Evolutionary conservation across 1,140 invertebrate genomes (phyloP).

Genomic region (Dreissena polymorpha): DNA sequence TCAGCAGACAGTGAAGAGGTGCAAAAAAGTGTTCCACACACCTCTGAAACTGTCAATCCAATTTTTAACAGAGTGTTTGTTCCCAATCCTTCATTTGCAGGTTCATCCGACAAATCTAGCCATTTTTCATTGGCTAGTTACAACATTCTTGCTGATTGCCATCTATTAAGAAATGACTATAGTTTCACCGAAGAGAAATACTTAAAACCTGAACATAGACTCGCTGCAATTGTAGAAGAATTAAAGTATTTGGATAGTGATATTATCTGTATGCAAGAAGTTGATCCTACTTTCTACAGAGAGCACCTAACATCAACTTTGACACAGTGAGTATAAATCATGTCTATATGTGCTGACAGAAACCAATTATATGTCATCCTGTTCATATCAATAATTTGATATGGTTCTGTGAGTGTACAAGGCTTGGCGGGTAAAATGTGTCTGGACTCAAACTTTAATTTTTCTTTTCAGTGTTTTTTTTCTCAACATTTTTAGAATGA

Average conservation of each 20-base stretch:
- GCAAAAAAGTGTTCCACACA: constrained; percentile 58
- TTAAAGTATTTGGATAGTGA: constrained; percentile 74
- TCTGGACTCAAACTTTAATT: no score
- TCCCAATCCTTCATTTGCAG: constrained; percentile 61
- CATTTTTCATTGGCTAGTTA: constrained; percentile 76
- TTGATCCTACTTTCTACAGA: constrained; percentile 71
- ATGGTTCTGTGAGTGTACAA: no score
- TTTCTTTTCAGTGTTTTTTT: no score
- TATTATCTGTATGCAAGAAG: constrained; percentile 78
- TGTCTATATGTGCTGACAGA: background rate
- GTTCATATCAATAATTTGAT: no score
- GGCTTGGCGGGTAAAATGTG: no score
- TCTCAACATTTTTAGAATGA: no score
- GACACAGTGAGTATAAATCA: constrained; percentile 63
- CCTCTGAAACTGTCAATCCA: constrained; percentile 40
- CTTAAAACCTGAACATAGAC: constrained; percentile 66
- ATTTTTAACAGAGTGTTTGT: constrained; percentile 68
- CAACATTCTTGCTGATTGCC: constrained; percentile 78
- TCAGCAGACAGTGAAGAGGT: constrained; percentile 71
- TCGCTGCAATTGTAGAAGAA: constrained; percentile 73
- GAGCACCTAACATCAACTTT: constrained; percentile 67
- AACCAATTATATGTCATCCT: no score
- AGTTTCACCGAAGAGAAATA: constrained; percentile 69
- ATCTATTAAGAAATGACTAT: constrained; percentile 71
- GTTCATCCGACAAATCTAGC: constrained; percentile 56